These are phyloP conservation scores for Marcusenius ussheri DNA, from an alignment of 2,113 vertebrate species.

Conservation along the genomic window DNA sequence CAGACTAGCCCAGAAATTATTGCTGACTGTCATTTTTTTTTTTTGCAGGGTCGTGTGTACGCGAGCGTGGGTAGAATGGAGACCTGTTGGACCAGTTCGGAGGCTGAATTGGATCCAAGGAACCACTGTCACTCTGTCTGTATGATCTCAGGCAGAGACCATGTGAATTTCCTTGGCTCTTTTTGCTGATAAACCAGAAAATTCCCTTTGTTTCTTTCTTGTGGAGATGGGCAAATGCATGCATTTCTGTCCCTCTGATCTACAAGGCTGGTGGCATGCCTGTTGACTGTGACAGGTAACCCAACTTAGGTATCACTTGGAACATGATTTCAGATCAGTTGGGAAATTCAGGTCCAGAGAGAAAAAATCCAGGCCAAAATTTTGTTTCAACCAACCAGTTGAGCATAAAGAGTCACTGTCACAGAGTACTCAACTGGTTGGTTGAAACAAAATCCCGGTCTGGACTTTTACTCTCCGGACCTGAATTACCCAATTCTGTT, in stretches of 20 bases:
- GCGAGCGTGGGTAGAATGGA: neutral
- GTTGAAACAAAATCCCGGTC: too few relatives aligned
- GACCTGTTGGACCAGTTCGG: neutral
- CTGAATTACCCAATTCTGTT: neutral
- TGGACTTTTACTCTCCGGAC: too few relatives aligned
- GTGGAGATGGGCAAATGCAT: neutral
- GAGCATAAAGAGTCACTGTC: too few relatives aligned
- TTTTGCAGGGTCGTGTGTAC: neutral
- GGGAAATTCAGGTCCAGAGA: too few relatives aligned
- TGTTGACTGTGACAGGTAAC: neutral
- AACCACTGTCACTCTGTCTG: neutral
- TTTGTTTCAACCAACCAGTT: too few relatives aligned
- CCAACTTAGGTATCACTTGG: neutral
- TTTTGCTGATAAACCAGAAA: neutral
- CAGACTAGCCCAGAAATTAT: neutral
- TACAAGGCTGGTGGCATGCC: neutral
- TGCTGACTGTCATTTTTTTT: neutral
- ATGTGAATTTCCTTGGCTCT: neutral
- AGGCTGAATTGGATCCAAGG: neutral
- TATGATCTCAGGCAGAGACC: neutral
- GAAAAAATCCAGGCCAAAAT: too few relatives aligned
- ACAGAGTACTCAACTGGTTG: too few relatives aligned
- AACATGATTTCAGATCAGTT: neutral
- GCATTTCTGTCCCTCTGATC: neutral
- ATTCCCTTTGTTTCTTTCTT: neutral